Conservation (phyloP, 2,113 vertebrate genomes). For the Blennius ocellaris region DNA sequence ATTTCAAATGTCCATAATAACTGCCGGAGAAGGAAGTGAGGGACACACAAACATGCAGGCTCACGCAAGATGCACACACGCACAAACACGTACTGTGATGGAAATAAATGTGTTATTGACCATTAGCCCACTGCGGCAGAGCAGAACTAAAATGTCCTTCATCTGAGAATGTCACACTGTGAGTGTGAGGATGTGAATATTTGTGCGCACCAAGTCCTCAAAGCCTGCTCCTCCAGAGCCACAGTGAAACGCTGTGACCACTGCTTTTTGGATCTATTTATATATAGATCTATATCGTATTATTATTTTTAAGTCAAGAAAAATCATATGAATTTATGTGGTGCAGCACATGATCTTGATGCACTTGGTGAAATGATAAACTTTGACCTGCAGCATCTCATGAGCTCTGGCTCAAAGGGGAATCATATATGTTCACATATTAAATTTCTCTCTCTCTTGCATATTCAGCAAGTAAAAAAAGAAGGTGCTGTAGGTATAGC, state of each 20-base stretch:
- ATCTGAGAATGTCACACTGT: slow-evolving; percentile 56
- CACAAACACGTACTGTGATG: slow-evolving; percentile 29
- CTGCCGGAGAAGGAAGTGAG: slow-evolving; percentile 76
- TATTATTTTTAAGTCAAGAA: no score
- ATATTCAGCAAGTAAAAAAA: slow-evolving; percentile 46
- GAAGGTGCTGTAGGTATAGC: slow-evolving; percentile 27
- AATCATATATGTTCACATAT: slow-evolving; percentile 17
- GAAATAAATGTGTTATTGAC: slow-evolving; percentile 72
- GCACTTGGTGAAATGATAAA: slow-evolving; percentile 19
- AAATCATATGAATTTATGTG: no score
- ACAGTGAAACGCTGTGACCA: background rate
- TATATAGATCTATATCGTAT: no score
- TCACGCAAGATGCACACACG: background rate
- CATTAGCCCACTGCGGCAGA: slow-evolving; percentile 61
- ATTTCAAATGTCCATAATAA: slow-evolving; percentile 85
- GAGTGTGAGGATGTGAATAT: slow-evolving; percentile 29
- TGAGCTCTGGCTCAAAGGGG: slow-evolving; percentile 14
- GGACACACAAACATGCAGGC: slow-evolving; percentile 52
- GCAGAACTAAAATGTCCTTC: slow-evolving; percentile 72
- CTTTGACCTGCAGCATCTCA: slow-evolving; percentile 1
- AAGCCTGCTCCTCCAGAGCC: slow-evolving; percentile 35
- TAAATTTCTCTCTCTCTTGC: slow-evolving; percentile 28
- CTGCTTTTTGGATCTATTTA: slow-evolving; percentile 14
- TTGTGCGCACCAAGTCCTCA: slow-evolving; percentile 19
- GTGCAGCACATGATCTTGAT: background rate